Percentiles rank a stretch among this genome's conserved stretches.
These are phyloP conservation scores for Zaprionus inermis DNA, from an alignment of 1,140 invertebrate genomes.

Conservation along the genomic window DNA sequence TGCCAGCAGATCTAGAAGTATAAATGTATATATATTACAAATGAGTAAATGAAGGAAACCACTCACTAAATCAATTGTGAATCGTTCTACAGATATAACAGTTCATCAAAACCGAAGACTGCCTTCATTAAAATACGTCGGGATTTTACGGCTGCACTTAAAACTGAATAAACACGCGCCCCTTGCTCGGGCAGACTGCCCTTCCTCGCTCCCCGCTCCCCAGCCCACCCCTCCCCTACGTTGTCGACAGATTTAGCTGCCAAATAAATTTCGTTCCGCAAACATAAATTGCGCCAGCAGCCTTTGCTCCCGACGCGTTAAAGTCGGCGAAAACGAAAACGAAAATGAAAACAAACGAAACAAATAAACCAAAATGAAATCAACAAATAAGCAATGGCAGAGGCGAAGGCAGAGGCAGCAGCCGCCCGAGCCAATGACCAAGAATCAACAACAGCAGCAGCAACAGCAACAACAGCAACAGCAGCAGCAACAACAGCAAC, in stretches of 20 bases:
- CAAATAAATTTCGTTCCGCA: conserved; percentile 27
- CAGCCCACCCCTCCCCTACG: not conserved
- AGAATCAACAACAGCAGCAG: conserved; percentile 64
- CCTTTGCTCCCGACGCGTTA: conserved; percentile 46
- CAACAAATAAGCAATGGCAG: conserved; percentile 70
- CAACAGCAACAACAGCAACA: conserved; percentile 40
- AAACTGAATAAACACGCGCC: not conserved
- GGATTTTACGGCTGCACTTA: not conserved
- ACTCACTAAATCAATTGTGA: not conserved
- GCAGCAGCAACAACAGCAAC: conserved; percentile 34
- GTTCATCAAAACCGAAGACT: not conserved
- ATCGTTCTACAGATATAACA: not conserved
- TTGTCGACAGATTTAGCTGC: conserved; percentile 14
- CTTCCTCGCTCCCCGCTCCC: not conserved
- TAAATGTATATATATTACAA: no score
- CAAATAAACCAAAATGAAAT: conserved; percentile 78
- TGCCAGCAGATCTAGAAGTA: no score
- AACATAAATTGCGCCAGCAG: conserved; percentile 24
- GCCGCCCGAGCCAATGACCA: conserved; percentile 74
- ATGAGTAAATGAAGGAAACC: no score
- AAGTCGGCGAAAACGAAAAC: conserved; percentile 72
- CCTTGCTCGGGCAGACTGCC: no score
- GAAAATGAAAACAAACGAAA: conserved; percentile 61
- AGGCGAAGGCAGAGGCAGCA: conserved; percentile 33
- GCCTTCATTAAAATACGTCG: not conserved